Evolutionary conservation across 2,888 invertebrate genomes (phyloP), one percentile per base, ranked within the genome.

Genomic region (Caenorhabditis imperialis): DNA sequence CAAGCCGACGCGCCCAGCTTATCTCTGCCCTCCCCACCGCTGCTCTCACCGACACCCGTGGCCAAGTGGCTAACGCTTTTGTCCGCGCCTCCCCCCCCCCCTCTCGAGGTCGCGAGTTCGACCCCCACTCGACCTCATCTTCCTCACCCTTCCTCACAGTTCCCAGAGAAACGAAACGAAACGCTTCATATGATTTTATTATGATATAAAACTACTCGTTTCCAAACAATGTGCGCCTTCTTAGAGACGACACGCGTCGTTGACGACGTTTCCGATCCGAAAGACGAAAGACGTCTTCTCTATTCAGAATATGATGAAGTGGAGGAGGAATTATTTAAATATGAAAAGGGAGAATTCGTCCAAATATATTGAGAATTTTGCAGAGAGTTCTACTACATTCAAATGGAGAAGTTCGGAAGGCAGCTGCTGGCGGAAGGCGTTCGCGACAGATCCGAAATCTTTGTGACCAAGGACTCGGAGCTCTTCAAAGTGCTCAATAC

Each of bases 331-430:
- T 42, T 55, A 51, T 67, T 67, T 67, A 51, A 67, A 57, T 65
- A 55, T 10, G 23, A 22, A 44, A 44, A 44, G 23, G 10, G 7
- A n/a, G n/a, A 1, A 40, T 1, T 40, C n/a, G 14, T 40, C 40
- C 20, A 20, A 18, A n/a, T 10, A 30, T 7, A 30, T 30, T 7
- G 12, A 22, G 20, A 2, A n/a, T 7, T 50, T 89, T 89, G 27
- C 88, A 99, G 99, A 91, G 99, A 99, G 91, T 99, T 99, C 92
- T 99, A 96, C 92, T 99, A 99, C 91, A 99, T 99, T 89, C 99
- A 99, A 91, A 99, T 99, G 98, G 99, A 99, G 91, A 99, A 99
- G 90, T 99, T 96, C 91, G 98, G 98, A 78, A 92, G 98, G 85
- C 97, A 98, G 90, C 95, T 96, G 51, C 93, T 99, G 87, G 94